A percentile compares a stretch with the other conserved stretches of the same genome.
Conservation (phyloP, 1,140 invertebrate genomes). For the Mycetomoellerius zeteki region DNA sequence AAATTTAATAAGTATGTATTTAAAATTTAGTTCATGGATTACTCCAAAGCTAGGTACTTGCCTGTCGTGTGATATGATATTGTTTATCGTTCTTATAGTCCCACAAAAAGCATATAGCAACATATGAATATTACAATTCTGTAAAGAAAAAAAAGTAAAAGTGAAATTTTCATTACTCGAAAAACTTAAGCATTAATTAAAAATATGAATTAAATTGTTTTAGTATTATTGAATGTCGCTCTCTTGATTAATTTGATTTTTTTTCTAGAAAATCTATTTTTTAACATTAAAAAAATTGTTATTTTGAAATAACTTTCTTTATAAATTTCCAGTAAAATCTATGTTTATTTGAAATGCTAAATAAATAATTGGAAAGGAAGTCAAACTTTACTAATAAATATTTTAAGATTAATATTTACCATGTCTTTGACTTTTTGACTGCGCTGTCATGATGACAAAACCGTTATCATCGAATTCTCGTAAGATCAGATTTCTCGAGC, state of each 20-base stretch:
- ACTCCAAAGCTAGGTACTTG: conserved; percentile 55
- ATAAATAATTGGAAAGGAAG: not conserved
- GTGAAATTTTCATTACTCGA: conserved; percentile 61
- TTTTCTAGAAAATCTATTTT: not conserved
- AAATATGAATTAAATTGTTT: not conserved
- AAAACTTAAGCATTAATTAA: not conserved
- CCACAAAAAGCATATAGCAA: conserved; percentile 87
- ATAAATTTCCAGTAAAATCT: not conserved
- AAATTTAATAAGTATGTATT: not conserved
- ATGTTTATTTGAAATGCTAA: not conserved
- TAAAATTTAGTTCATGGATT: not conserved
- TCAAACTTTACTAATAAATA: not conserved
- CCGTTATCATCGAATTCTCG: conserved; percentile 85
- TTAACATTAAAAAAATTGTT: not conserved
- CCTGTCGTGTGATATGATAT: conserved; percentile 82
- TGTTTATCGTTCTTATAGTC: conserved; percentile 81
- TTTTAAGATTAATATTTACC: conserved; percentile 80
- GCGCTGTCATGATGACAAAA: conserved; percentile 86
- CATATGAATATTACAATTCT: conserved; percentile 63
- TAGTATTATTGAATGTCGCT: not conserved
- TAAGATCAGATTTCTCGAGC: conserved; percentile 85
- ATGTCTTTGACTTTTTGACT: conserved; percentile 86
- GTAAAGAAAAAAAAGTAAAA: not conserved
- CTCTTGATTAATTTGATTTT: not conserved
- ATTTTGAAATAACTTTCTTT: not conserved